Conservation (phyloP, 2,888 invertebrate genomes). For the Stomorhina lunata region DNA sequence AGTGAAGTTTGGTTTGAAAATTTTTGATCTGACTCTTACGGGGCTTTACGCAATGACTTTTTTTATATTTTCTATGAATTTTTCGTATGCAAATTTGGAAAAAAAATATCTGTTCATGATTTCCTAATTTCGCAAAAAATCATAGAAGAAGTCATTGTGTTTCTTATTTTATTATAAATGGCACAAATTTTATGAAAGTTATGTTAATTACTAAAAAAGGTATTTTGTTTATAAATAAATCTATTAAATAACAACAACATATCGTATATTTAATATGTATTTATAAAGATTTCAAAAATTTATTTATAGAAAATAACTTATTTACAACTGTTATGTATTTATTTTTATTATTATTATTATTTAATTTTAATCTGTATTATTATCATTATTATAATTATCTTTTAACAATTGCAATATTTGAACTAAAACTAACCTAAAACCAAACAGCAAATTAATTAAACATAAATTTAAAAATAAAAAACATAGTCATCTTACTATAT, state of each 20-base stretch:
- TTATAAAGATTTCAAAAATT: constrained; percentile 4
- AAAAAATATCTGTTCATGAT: no score
- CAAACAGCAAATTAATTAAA: not conserved
- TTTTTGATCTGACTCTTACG: no score
- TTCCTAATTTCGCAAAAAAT: no score
- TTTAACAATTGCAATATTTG: constrained; percentile 8
- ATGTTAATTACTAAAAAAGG: constrained; percentile 9
- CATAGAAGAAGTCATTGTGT: no score
- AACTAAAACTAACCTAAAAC: not conserved
- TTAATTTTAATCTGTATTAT: constrained; percentile 30
- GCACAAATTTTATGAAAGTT: constrained; percentile 47
- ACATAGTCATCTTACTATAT: not conserved
- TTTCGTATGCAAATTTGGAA: no score
- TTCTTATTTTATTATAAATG: constrained; percentile 15
- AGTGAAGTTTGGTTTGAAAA: no score
- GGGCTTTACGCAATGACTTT: constrained; percentile 38
- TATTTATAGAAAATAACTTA: constrained; percentile 1
- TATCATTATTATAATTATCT: constrained; percentile 18
- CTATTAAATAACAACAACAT: constrained; percentile 28
- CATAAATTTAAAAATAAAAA: no score
- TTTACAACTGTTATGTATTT: constrained; percentile 33
- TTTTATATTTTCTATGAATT: constrained; percentile 3
- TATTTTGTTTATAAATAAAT: constrained; percentile 40
- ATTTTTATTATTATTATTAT: constrained; percentile 26
- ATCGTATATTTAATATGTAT: constrained; percentile 45